These are phyloP conservation scores for Cosmia trapezina DNA, from an alignment of 2,888 invertebrate genomes.

Conservation along the genomic window DNA sequence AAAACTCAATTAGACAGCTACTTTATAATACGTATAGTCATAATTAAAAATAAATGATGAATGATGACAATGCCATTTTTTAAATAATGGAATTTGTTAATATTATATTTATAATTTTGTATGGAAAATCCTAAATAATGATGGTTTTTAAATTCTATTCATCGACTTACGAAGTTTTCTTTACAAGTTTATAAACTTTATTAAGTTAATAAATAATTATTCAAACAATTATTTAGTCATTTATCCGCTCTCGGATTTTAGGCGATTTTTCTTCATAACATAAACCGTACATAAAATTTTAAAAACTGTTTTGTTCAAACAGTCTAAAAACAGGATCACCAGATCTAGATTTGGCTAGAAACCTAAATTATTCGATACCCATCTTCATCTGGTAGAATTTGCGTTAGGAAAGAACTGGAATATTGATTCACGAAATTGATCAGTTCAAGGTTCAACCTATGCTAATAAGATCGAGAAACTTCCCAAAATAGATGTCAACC, in stretches of 20 bases:
- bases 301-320: not conserved
- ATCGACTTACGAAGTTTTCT: not conserved
- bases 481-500: constrained; percentile 19
- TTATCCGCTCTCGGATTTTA: not conserved
- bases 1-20: constrained; percentile 24
- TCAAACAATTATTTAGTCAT: not conserved
- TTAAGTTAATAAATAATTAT: not conserved
- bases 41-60: constrained; percentile 13
- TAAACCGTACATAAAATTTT: not conserved
- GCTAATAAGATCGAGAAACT: constrained; percentile 7
- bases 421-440: not conserved
- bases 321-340: not conserved
- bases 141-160: not conserved
- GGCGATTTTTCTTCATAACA: not conserved
- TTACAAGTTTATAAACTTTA: not conserved
- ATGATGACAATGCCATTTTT: not conserved
- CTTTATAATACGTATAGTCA: constrained; percentile 17
- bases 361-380: not conserved
- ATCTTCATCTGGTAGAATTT: not conserved
- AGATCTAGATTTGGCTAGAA: constrained; percentile 23
- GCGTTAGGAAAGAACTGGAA: not conserved
- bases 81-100: not conserved
- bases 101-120: too few relatives aligned
- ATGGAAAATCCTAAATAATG: too few relatives aligned
- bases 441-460: constrained; percentile 4